Conservation (phyloP, 2,797 vertebrate genomes). For the Psittacula derbiana region DNA sequence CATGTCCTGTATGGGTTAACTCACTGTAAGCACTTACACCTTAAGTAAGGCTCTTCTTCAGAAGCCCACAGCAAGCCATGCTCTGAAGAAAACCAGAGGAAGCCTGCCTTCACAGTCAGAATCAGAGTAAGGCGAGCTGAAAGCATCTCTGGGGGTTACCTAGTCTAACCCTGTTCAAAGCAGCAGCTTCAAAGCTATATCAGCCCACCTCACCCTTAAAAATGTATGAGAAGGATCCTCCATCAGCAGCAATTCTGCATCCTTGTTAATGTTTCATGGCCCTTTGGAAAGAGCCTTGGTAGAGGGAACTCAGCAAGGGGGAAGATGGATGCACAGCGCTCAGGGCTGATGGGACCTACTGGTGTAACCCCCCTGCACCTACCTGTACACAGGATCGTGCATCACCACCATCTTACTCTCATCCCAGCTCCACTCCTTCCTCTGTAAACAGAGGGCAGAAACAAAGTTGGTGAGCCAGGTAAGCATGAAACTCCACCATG, state of each 20-base stretch:
- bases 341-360: neutral
- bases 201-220: neutral
- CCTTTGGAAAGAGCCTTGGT: neutral
- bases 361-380: neutral
- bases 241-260: neutral
- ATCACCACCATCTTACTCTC: slow-evolving; percentile 87
- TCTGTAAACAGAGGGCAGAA: slow-evolving; percentile 65
- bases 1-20: neutral
- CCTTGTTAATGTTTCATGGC: neutral
- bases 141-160: neutral
- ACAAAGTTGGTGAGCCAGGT: neutral
- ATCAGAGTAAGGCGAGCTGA: neutral
- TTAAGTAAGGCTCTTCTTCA: neutral
- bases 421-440: slow-evolving; percentile 88
- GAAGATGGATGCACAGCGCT: fast-evolving
- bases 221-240: neutral
- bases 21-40: neutral
- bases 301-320: neutral
- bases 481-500: neutral
- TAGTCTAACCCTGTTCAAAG: neutral
- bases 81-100: neutral
- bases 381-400: slow-evolving; percentile 87
- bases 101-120: neutral
- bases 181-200: slow-evolving; percentile 3
- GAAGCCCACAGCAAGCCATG: neutral